These are phyloP conservation scores for Drosophila buzzatii DNA, from an alignment of 2,888 invertebrate genomes.

Conservation along the genomic window DNA sequence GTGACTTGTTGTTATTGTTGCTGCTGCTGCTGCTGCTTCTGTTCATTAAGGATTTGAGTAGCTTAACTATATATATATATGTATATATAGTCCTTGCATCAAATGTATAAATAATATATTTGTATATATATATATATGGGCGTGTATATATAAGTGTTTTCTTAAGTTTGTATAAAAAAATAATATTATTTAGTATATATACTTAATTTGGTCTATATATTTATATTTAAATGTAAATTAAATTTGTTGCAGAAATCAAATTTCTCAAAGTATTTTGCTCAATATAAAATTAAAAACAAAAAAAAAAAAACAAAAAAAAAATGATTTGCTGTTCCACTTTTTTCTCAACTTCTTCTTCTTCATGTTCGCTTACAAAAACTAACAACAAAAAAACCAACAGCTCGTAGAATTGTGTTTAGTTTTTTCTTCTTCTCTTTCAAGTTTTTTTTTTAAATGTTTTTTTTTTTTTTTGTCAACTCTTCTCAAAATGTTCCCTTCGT, in stretches of 20 bases:
- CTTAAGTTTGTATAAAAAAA: constrained; percentile 36
- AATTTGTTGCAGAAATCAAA: constrained; percentile 61
- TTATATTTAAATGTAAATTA: constrained; percentile 31
- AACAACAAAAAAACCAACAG: constrained; percentile 73
- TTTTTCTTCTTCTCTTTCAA: constrained; percentile 9
- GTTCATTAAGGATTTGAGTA: constrained; percentile 45
- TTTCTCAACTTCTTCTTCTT: not conserved
- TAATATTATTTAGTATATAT: constrained; percentile 40
- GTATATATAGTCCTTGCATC: constrained; percentile 19
- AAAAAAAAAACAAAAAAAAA: not conserved
- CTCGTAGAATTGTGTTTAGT: constrained; percentile 55
- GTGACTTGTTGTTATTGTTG: constrained; percentile 55
- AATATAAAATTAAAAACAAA: constrained; percentile 39
- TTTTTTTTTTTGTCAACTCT: not conserved
- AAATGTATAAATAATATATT: constrained; percentile 24
- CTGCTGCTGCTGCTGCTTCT: constrained; percentile 1
- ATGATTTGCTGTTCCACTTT: not conserved
- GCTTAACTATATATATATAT: constrained; percentile 23
- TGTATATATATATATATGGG: not conserved
- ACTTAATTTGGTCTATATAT: constrained; percentile 60
- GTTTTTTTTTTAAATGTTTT: too few relatives aligned
- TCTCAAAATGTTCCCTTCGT: not conserved
- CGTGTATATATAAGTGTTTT: not conserved
- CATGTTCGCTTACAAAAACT: constrained; percentile 66
- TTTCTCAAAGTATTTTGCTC: constrained; percentile 64